These are phyloP conservation scores for Monoplex corrugatus DNA, from an alignment of 2,888 invertebrate species.

Conservation along the genomic window DNA sequence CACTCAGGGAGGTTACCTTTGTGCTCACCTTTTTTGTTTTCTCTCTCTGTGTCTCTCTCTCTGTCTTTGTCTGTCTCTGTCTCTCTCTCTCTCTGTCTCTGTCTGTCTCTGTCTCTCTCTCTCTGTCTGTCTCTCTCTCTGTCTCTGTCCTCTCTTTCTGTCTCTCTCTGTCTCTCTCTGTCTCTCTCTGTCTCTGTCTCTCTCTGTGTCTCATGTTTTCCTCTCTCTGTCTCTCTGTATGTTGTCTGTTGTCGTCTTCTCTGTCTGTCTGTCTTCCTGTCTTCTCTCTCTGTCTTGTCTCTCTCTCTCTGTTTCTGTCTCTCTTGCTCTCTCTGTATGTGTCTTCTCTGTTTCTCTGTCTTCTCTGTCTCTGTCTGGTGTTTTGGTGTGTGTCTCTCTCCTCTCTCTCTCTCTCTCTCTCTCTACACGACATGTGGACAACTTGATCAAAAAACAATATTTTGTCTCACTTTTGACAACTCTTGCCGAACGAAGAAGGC, in stretches of 20 bases:
- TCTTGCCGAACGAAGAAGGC: too few species aligned
- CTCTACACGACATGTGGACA: not conserved
- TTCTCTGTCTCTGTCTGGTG: constrained; percentile 1
- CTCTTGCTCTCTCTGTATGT: not conserved
- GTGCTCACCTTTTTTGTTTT: not conserved
- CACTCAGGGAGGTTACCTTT: not conserved
- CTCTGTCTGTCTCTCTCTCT: not conserved
- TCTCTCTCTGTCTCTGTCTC: constrained; percentile 2
- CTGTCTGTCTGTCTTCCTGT: not conserved
- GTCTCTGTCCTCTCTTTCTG: not conserved
- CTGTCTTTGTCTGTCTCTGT: not conserved
- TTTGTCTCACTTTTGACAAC: not conserved
- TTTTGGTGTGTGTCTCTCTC: not conserved
- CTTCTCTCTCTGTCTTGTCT: not conserved
- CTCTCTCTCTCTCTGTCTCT: not conserved
- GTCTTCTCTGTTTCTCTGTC: not conserved
- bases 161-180: not conserved
- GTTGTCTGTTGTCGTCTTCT: not conserved
- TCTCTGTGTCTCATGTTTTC: not conserved
- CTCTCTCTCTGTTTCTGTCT: not conserved
- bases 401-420: constrained; percentile 12
- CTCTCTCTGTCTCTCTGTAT: not conserved
- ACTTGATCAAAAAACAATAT: not conserved
- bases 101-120: not conserved
- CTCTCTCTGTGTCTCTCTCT: not conserved